phyloP scores from a whole-genome alignment of 2,888 invertebrate species.

The Nasonia oneida region DNA sequence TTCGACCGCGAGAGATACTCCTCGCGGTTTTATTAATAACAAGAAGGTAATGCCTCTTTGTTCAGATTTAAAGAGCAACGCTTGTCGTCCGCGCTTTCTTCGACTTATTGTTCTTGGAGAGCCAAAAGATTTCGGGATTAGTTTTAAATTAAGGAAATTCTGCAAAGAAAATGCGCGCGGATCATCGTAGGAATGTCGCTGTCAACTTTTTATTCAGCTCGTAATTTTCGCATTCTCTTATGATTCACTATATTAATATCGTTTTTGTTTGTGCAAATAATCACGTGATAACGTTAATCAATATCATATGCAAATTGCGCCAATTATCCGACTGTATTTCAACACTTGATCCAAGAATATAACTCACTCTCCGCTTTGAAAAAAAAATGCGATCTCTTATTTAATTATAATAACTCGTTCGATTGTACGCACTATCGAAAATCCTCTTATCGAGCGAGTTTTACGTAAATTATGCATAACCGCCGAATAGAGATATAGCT shows the following conservation, averaged over 20 bases:
- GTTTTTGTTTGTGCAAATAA: not conserved
- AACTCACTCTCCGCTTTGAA: not conserved
- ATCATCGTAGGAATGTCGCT: not conserved
- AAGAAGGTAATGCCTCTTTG: not conserved
- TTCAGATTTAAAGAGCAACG: too few species aligned
- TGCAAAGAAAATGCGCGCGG: not conserved
- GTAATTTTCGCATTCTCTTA: too few species aligned
- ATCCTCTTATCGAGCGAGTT: not conserved
- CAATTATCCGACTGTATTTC: not conserved
- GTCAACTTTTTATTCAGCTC: not conserved
- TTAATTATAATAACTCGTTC: not conserved
- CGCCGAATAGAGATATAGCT: not conserved
- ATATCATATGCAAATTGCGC: not conserved
- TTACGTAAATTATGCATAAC: conserved; percentile 7
- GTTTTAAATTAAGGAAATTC: not conserved
- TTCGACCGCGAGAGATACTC: not conserved
- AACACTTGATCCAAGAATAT: not conserved
- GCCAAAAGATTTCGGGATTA: not conserved
- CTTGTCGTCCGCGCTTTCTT: not conserved
- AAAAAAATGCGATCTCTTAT: not conserved
- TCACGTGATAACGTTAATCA: not conserved
- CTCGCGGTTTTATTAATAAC: not conserved
- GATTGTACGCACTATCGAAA: conserved; percentile 3
- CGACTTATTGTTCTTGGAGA: not conserved
- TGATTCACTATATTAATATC: not conserved